These are phyloP conservation scores for Lasioglossum figueresi DNA, from an alignment of 2,888 invertebrate genomes.

Conservation along the genomic window DNA sequence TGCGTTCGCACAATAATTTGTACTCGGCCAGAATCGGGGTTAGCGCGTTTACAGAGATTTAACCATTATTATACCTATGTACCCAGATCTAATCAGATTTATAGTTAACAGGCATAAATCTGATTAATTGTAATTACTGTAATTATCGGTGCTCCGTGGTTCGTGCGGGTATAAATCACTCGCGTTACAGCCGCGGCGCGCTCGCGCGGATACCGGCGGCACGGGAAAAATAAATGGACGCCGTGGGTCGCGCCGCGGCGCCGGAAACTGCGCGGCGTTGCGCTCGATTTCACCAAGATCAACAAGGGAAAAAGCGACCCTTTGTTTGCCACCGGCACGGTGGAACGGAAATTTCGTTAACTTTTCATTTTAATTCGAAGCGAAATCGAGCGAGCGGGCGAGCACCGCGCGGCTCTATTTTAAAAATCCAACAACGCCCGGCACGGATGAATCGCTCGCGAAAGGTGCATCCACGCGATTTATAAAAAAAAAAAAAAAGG, in stretches of 20 bases:
- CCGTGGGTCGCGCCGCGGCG: neutral
- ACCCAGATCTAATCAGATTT: slow-evolving; percentile 66
- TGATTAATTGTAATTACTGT: slow-evolving; percentile 69
- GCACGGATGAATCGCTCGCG: neutral
- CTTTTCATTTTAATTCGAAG: neutral
- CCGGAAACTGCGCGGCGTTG: neutral
- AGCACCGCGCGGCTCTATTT: neutral
- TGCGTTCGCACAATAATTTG: slow-evolving; percentile 52
- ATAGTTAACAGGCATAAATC: slow-evolving; percentile 69
- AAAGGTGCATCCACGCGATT: neutral
- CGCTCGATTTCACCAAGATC: neutral
- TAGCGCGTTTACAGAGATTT: slow-evolving; percentile 62
- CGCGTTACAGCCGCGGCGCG: slow-evolving; percentile 14
- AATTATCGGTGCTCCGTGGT: slow-evolving; percentile 63
- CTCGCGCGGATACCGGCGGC: neutral
- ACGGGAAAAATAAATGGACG: slow-evolving; percentile 49
- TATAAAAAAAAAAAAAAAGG: too few species aligned
- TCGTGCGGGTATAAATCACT: slow-evolving; percentile 48
- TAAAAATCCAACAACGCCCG: neutral
- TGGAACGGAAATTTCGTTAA: neutral
- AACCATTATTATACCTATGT: slow-evolving; percentile 57
- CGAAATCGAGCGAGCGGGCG: neutral
- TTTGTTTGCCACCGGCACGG: neutral
- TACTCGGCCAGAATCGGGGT: slow-evolving; percentile 42
- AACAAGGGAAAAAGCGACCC: neutral